Conservation (phyloP, 2,113 vertebrate genomes). For the Meles meles region DNA sequence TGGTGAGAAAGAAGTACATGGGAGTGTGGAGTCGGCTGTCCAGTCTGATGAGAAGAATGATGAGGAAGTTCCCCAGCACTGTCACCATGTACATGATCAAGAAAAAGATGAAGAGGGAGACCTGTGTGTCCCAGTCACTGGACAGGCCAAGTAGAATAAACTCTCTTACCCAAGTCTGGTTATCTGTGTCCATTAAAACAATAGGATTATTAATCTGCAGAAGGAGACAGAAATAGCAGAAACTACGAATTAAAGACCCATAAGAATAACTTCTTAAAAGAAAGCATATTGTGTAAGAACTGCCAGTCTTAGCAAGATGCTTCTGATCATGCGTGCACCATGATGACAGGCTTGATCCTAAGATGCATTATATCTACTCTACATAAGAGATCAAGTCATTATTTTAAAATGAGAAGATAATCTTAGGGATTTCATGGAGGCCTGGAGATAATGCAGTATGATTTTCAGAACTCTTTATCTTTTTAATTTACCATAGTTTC, state of each 20-base stretch:
- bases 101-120: constrained; percentile 41
- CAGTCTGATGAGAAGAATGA: neutral
- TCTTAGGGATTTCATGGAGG: neutral
- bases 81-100: constrained; percentile 32
- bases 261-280: neutral
- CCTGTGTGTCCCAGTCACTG: neutral
- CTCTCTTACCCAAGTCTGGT: constrained; percentile 41
- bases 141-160: constrained; percentile 61
- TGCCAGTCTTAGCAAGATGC: neutral
- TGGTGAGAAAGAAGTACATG: constrained; percentile 75
- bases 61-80: constrained; percentile 7
- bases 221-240: neutral
- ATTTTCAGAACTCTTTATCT: neutral
- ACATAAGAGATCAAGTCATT: neutral
- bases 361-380: neutral
- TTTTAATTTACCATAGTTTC: neutral
- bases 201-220: neutral
- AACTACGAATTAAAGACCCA: neutral
- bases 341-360: neutral
- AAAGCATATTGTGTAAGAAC: neutral
- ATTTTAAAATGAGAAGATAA: neutral
- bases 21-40: constrained; percentile 66
- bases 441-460: neutral
- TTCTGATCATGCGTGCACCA: neutral
- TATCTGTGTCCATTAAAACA: constrained; percentile 23